These are phyloP conservation scores for Gobius niger DNA, from an alignment of 2,113 vertebrate species.

Conservation along the genomic window DNA sequence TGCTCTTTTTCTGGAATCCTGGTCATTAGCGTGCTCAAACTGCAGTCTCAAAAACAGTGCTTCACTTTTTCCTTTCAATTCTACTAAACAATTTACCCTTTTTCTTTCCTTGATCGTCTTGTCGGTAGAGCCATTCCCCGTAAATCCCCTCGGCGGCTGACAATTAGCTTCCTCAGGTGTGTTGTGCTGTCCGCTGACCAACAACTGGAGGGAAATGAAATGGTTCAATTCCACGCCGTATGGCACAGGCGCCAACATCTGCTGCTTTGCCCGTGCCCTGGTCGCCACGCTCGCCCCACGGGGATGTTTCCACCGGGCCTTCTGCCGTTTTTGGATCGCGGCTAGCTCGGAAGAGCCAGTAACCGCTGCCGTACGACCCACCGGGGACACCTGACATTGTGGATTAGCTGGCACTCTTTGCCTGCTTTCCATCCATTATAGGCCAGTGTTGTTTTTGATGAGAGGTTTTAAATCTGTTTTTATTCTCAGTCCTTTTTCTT, in stretches of 20 bases:
- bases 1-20: background rate
- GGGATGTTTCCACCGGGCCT: slow-evolving; percentile 40
- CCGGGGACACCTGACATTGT: slow-evolving; percentile 57
- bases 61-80: no score
- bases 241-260: slow-evolving; percentile 39
- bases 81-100: background rate
- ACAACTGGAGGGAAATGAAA: slow-evolving; percentile 44
- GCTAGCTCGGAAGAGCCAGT: slow-evolving; percentile 20
- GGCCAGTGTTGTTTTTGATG: background rate
- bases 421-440: slow-evolving; percentile 56
- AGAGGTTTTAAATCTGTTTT: no score
- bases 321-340: slow-evolving; percentile 42
- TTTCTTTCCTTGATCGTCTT: background rate
- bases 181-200: slow-evolving; percentile 27
- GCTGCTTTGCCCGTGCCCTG: slow-evolving; percentile 35
- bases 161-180: slow-evolving; percentile 12
- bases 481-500: no score
- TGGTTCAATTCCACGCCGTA: slow-evolving; percentile 30
- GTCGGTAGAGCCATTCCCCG: background rate
- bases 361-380: slow-evolving; percentile 46
- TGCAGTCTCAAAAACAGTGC: no score
- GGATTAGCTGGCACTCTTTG: slow-evolving; percentile 62
- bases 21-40: no score
- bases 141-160: background rate
- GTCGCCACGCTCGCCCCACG: slow-evolving; percentile 24